Percentiles rank a stretch among this genome's conserved stretches.
phyloP scores from a whole-genome alignment of 2,113 vertebrate species.

The Mormyrus iriodes region DNA sequence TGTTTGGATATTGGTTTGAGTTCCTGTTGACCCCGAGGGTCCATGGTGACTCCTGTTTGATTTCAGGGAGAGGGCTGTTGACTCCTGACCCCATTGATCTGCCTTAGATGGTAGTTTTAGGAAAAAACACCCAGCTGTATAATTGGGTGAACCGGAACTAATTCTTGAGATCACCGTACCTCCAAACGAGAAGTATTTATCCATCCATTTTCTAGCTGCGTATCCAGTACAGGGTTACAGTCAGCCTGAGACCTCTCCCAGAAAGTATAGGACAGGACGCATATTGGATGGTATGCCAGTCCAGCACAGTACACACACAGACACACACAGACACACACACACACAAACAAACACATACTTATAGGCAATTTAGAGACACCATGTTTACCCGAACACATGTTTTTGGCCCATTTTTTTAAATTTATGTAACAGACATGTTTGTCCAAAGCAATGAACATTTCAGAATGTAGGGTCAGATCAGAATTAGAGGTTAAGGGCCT shows the following conservation, averaged over 20 bases:
- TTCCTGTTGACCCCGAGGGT: slow-evolving; percentile 47
- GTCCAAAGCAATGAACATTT: background rate
- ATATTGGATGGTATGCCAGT: too few species aligned
- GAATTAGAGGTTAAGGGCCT: background rate
- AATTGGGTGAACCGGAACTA: background rate
- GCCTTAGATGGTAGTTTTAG: background rate
- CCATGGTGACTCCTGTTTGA: slow-evolving; percentile 64
- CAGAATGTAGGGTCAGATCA: background rate
- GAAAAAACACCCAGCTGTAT: background rate
- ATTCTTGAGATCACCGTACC: background rate
- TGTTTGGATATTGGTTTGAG: slow-evolving; percentile 54
- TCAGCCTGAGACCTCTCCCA: background rate
- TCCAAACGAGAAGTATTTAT: too few species aligned
- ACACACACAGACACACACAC: background rate
- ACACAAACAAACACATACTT: background rate
- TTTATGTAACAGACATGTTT: background rate
- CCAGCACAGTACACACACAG: too few species aligned
- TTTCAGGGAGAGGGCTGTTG: slow-evolving; percentile 53
- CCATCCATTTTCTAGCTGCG: too few species aligned
- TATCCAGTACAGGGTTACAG: background rate
- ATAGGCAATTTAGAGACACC: background rate
- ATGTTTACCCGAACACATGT: background rate
- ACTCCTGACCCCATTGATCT: slow-evolving; percentile 23
- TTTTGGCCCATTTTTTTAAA: background rate
- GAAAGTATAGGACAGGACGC: background rate